Evolutionary conservation across 2,888 invertebrate genomes (phyloP), one percentile per base, ranked within the genome.

Genomic region (Smittia aterrima): DNA sequence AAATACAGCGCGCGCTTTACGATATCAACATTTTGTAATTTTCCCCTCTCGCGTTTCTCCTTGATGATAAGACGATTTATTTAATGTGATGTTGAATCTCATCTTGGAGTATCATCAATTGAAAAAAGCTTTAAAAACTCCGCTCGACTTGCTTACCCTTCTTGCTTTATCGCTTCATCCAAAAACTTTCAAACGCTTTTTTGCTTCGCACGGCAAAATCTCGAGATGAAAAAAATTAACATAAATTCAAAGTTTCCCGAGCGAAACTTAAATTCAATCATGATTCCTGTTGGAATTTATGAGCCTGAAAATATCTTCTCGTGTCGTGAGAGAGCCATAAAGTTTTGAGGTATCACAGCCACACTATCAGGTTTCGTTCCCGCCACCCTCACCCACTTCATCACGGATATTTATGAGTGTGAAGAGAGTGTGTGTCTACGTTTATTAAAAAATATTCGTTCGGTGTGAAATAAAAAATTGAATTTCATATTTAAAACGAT

Each of bases 261-360:
- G 47, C 16, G 66, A 47, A 68, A 47, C 24, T 68, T 68, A 68
- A 68, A 68, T 47, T 68, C 68, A 68, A 68, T 68, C 68, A 68
- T 66, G 20, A 66, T 68, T 68, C 41, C 40, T 20, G 67, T 18
- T 25, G 27, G 32, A 66, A 66, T 64, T 66, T 32, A 38, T 66
- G 47, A 47, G 16, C 47, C 47, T 11, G 47, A 16, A 47, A 47
- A n/a, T 16, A 47, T 47, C 47, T 2, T 47, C 47, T 47, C 16
- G 16, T 47, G n/a, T 16, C 47, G 16, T 47, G 16, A 47, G 16
- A 47, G 32, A 32, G 32, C 32, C 32, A 32, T 32, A 32, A 32
- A 32, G 32, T 9, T 3, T 32, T n/a, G n/a, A n/a, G n/a, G n/a
- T n/a, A n/a, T n/a, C n/a, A n/a, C 32, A 32, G 32, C 32, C 32